Evolutionary conservation across 2,797 vertebrate genomes (phyloP).

Genomic region (Anisognathus igniventris): DNA sequence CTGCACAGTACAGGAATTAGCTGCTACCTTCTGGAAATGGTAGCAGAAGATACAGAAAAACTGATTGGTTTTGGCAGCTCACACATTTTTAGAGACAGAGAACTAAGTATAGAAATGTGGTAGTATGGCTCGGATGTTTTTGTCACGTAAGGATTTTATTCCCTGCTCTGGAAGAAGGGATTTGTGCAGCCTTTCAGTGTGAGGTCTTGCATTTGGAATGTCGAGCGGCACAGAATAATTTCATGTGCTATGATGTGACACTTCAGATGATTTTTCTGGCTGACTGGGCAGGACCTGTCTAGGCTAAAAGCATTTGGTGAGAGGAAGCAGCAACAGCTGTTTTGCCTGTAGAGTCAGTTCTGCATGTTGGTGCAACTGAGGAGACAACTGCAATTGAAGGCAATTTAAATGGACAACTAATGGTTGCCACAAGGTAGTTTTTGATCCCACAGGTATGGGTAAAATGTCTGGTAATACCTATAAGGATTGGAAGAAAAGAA

Average conservation of each 20-base stretch:
- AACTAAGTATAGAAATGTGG: not conserved
- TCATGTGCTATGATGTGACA: not conserved
- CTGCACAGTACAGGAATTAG: not conserved
- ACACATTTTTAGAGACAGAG: not conserved
- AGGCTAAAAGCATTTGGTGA: not conserved
- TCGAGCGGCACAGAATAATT: not conserved
- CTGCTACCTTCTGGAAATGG: not conserved
- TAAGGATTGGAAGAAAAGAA: not conserved
- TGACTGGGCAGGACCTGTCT: not conserved
- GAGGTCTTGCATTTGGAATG: not conserved
- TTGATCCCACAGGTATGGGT: not conserved
- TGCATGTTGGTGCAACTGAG: not conserved
- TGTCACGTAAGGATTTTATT: not conserved
- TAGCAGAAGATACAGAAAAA: not conserved
- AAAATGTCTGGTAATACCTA: not conserved
- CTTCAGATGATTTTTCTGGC: not conserved
- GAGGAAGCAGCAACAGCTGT: not conserved
- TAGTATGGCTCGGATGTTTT: not conserved
- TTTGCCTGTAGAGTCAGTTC: not conserved
- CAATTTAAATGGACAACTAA: not conserved
- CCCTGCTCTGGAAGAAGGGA: not conserved
- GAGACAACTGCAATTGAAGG: not conserved
- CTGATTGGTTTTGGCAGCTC: not conserved
- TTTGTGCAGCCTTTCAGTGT: not conserved
- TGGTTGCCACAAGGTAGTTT: not conserved